A percentile compares a stretch with the other conserved stretches of the same genome.
Conservation (phyloP, 2,888 invertebrate genomes). For the Leptura quadrifasciata region DNA sequence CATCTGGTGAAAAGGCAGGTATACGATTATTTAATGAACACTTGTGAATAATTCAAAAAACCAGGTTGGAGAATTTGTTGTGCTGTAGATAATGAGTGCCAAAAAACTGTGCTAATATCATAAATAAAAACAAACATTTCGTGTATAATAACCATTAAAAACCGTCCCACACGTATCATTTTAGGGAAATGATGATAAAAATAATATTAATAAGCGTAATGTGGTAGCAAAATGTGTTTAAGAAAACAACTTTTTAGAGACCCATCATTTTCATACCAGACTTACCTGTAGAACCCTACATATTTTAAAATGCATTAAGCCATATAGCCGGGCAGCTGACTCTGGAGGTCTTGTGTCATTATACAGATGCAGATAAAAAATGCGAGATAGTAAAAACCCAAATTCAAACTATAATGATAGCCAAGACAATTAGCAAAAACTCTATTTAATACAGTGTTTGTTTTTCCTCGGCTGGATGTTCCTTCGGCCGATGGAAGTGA, state of each 20-base stretch:
- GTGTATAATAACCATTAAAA: constrained; percentile 34
- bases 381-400: constrained; percentile 39
- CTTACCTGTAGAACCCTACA: constrained; percentile 52
- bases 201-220: constrained; percentile 50
- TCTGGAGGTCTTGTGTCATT: constrained; percentile 43
- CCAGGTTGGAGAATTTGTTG: background rate
- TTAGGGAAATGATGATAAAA: constrained; percentile 25
- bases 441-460: constrained; percentile 13
- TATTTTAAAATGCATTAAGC: constrained; percentile 66
- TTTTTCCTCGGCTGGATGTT: background rate
- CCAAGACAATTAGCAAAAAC: constrained; percentile 36
- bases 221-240: constrained; percentile 51
- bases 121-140: constrained; percentile 24
- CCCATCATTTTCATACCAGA: constrained; percentile 42
- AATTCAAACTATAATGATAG: constrained; percentile 35
- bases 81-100: constrained; percentile 1
- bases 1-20: constrained; percentile 5
- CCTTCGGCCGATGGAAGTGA: background rate
- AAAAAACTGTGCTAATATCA: constrained; percentile 32
- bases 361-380: constrained; percentile 42
- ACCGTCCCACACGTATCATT: constrained; percentile 25
- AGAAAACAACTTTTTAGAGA: constrained; percentile 47
- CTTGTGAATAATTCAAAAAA: constrained; percentile 17
- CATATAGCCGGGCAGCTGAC: constrained; percentile 61
- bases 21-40: constrained; percentile 22